Percentiles rank a stretch among this genome's conserved stretches.
phyloP scores from a whole-genome alignment of 2,113 vertebrate genomes.

The Spea multiplicata region DNA sequence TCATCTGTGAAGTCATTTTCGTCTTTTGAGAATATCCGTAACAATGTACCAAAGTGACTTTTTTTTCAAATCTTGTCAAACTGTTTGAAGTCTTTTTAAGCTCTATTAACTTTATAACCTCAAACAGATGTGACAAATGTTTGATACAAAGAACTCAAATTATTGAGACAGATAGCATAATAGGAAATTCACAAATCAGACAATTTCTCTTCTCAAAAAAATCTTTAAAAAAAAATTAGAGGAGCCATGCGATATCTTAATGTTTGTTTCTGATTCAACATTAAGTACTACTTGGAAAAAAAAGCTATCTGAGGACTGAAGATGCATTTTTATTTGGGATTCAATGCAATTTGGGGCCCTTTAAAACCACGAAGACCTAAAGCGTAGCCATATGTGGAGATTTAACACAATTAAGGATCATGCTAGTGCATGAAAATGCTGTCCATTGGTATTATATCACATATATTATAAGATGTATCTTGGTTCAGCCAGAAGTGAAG shows the following conservation, averaged over 20 bases:
- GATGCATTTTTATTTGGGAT: too few species aligned
- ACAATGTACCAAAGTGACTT: conserved; percentile 30
- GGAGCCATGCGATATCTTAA: conserved; percentile 20
- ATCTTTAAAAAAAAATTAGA: conserved; percentile 49
- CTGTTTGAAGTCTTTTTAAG: conserved; percentile 48
- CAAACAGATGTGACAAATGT: conserved; percentile 48
- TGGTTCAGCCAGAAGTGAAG: too few species aligned
- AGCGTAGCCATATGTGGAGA: too few species aligned
- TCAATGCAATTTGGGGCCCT: too few species aligned
- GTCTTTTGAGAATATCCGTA: conserved; percentile 33
- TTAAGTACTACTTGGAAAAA: conserved; percentile 20
- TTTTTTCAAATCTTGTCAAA: conserved; percentile 36
- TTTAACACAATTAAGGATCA: too few species aligned
- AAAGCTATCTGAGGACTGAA: not conserved
- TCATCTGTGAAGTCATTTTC: conserved; percentile 12
- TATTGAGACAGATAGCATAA: conserved; percentile 46
- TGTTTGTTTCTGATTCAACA: conserved; percentile 25
- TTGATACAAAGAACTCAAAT: conserved; percentile 56
- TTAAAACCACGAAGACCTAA: too few species aligned
- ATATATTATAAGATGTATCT: too few species aligned
- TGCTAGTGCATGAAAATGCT: too few species aligned
- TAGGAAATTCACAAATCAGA: conserved; percentile 50
- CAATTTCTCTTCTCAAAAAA: conserved; percentile 22
- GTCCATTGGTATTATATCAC: too few species aligned
- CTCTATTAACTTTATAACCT: conserved; percentile 49